A percentile compares a stretch with the other conserved stretches of the same genome.
Evolutionary conservation across 2,113 vertebrate genomes (phyloP).

Genomic region (Lipophrys pholis): DNA sequence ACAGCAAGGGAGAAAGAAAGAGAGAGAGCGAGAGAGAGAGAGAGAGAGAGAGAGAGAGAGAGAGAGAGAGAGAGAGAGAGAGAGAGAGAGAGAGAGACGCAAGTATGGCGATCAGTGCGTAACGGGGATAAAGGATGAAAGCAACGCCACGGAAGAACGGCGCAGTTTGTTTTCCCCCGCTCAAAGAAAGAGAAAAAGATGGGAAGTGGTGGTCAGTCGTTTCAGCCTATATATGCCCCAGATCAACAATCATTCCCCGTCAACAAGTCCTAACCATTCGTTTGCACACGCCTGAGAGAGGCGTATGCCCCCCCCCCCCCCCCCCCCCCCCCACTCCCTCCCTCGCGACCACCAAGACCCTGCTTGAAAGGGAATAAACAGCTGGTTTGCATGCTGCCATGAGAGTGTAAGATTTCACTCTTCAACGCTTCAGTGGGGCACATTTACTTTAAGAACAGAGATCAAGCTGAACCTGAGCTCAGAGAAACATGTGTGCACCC

Average conservation of each 20-base stretch:
- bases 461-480: too few relatives aligned
- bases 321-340: slow-evolving; percentile 41
- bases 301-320: slow-evolving; percentile 44
- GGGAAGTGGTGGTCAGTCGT: slow-evolving; percentile 34
- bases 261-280: slow-evolving; percentile 81
- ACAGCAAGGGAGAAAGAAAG: too few relatives aligned
- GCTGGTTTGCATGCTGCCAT: slow-evolving; percentile 32
- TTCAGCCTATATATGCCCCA: slow-evolving; percentile 36
- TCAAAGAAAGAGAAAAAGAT: slow-evolving; percentile 1
- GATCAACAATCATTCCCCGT: slow-evolving; percentile 70
- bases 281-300: slow-evolving; percentile 46
- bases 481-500: too few relatives aligned
- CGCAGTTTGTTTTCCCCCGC: slow-evolving; percentile 43
- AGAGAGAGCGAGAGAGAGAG: slow-evolving; percentile 2
- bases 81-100: slow-evolving; percentile 5
- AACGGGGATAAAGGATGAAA: slow-evolving; percentile 9
- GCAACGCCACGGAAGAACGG: slow-evolving; percentile 1
- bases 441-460: not conserved
- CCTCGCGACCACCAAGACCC: slow-evolving; percentile 54
- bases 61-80: not conserved
- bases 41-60: slow-evolving; percentile 7
- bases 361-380: slow-evolving; percentile 41
- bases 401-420: slow-evolving; percentile 14
- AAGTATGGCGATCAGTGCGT: slow-evolving; percentile 35
- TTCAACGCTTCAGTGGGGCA: not conserved